Conservation (phyloP, 2,888 invertebrate genomes). For the Hecatera dysodea region DNA sequence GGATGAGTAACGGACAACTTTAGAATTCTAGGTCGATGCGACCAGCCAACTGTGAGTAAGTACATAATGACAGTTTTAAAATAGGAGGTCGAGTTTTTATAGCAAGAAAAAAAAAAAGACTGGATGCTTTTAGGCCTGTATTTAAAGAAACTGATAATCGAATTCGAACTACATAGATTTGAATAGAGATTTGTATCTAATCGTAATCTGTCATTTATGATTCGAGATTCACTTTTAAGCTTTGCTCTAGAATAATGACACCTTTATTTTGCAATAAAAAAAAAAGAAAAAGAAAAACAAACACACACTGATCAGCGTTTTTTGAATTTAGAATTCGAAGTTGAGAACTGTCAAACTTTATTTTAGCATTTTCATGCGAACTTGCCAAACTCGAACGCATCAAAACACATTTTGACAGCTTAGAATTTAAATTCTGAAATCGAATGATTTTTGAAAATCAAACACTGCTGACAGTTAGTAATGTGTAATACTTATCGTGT, state of each 20-base stretch:
- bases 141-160: constrained; percentile 1
- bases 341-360: neutral
- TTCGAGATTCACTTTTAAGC: constrained; percentile 1
- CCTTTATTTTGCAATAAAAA: neutral
- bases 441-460: neutral
- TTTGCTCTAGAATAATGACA: neutral
- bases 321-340: neutral
- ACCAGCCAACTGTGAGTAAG: constrained; percentile 65
- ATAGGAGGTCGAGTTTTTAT: constrained; percentile 41
- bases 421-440: neutral
- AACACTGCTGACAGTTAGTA: constrained; percentile 10
- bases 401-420: neutral
- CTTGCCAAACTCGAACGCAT: neutral
- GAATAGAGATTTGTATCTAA: neutral
- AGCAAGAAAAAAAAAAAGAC: constrained; percentile 36
- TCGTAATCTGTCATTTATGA: neutral
- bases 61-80: constrained; percentile 53
- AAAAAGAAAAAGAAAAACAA: too few relatives aligned
- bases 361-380: too few relatives aligned
- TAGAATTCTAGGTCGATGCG: constrained; percentile 66
- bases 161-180: neutral
- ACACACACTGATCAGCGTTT: neutral
- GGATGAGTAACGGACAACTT: constrained; percentile 66
- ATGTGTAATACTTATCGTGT: constrained; percentile 6
- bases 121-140: neutral